Evolutionary conservation across 2,113 vertebrate species (phyloP), one percentile per base, ranked within the genome.

Genomic region (Speoplatyrhinus poulsoni): DNA sequence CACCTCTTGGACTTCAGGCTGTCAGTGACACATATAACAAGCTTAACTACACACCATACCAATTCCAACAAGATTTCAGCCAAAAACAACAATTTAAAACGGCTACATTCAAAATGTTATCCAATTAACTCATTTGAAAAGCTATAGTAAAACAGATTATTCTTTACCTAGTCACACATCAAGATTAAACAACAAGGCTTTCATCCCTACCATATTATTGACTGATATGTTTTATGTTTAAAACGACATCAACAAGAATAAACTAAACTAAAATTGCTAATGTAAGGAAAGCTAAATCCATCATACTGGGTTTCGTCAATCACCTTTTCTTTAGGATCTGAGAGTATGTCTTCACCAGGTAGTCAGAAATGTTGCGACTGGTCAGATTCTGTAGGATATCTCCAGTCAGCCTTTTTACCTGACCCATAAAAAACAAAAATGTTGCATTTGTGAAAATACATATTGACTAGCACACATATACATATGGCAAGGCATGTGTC

Each of bases 281-380:
- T 5, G 3, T n/a, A 32, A 2, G 15, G 33, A 8, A 56, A 32
- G 78, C 12, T 46, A 48, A n/a, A 13, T 54, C 6, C 52, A 58
- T 33, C 11, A 33, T 60, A 36, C 15, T 49, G 5, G 59, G 13
- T 36, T 53, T 46, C 11, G 17, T 10, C 1, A 67, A n/a, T 50
- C 81, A 98, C 98, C 96, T 98, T 92, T 96, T 98, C 60, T 93
- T 95, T 73, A 99, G 94, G 85, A 98, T 97, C 89, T 96, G 95
- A 0, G 91, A 89, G 0, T 99, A 99, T 0, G 96, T 99, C 93
- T 99, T 99, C 77, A 98, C 94, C 65, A 99, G 92, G 71, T 99
- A 98, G 88, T 99, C 98, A 0, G 96, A 96, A 82, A 99, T 91
- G 77, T 99, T 98, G 65, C 94, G 95, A 19, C 91, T 94, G 0